Evolutionary conservation across 2,888 invertebrate genomes (phyloP).

Genomic region (Gonocerus acuteangulatus): DNA sequence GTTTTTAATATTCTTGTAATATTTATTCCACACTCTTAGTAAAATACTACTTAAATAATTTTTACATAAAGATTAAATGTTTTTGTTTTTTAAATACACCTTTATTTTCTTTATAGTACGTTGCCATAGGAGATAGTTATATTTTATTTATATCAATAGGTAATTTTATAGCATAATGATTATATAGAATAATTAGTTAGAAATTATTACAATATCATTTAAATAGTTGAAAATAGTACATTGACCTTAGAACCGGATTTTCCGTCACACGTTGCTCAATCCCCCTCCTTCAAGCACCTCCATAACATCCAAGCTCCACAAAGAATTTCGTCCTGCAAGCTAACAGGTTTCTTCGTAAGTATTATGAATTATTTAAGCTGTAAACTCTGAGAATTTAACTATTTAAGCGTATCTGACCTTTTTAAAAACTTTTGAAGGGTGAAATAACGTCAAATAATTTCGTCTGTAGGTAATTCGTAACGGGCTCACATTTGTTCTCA

Average conservation of each 20-base stretch:
- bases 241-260: constrained; percentile 36
- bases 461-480: too few species aligned
- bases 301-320: constrained; percentile 36
- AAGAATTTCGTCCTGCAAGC: constrained; percentile 38
- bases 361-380: constrained; percentile 22
- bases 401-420: too few species aligned
- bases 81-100: too few species aligned
- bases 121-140: constrained; percentile 3
- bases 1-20: too few species aligned
- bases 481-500: not conserved
- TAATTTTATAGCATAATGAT: constrained; percentile 19
- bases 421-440: too few species aligned
- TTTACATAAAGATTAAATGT: too few species aligned
- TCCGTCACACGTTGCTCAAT: constrained; percentile 41
- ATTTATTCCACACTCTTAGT: too few species aligned
- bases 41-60: too few species aligned
- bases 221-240: constrained; percentile 23
- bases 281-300: constrained; percentile 38
- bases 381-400: too few species aligned
- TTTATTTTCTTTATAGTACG: not conserved
- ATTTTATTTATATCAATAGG: constrained; percentile 19
- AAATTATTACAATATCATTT: constrained; percentile 21
- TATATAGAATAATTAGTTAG: constrained; percentile 20
- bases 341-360: constrained; percentile 40
- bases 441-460: too few species aligned